Conservation (phyloP, 2,888 invertebrate genomes). For the Plusia festucae region DNA sequence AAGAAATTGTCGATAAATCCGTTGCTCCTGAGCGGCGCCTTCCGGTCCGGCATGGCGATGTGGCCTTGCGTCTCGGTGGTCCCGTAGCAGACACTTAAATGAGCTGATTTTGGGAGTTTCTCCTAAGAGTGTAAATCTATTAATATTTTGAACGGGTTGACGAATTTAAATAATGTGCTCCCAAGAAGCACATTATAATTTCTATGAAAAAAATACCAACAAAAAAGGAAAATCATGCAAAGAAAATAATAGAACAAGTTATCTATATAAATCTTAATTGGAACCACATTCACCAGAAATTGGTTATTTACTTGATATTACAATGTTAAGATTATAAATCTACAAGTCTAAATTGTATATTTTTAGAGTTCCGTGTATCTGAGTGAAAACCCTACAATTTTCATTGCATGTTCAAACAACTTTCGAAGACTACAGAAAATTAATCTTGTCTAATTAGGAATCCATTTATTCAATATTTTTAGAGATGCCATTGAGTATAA, state of each 20-base stretch:
- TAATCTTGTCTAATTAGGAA: no score
- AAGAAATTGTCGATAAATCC: conserved; percentile 67
- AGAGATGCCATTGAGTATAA: no score
- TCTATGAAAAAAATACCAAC: background rate
- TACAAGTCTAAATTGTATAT: background rate
- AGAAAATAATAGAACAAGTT: conserved; percentile 26
- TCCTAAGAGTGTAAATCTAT: no score
- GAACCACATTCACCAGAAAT: conserved; percentile 17
- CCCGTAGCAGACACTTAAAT: conserved; percentile 67
- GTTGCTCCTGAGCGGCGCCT: conserved; percentile 54
- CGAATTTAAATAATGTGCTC: no score
- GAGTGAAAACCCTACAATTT: no score
- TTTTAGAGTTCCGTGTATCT: background rate
- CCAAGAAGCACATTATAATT: no score
- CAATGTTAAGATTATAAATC: conserved; percentile 13
- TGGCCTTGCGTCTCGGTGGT: conserved; percentile 70
- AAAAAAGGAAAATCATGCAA: conserved; percentile 35
- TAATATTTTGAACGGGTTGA: no score
- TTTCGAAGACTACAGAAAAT: no score
- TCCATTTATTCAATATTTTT: no score
- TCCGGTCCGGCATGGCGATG: conserved; percentile 53
- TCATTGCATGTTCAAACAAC: no score
- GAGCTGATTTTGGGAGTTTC: conserved; percentile 57
- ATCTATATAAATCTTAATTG: conserved; percentile 36
- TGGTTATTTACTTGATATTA: conserved; percentile 21